phyloP scores from a whole-genome alignment of 1,140 invertebrate species.

The Drosophila malerkotliana region DNA sequence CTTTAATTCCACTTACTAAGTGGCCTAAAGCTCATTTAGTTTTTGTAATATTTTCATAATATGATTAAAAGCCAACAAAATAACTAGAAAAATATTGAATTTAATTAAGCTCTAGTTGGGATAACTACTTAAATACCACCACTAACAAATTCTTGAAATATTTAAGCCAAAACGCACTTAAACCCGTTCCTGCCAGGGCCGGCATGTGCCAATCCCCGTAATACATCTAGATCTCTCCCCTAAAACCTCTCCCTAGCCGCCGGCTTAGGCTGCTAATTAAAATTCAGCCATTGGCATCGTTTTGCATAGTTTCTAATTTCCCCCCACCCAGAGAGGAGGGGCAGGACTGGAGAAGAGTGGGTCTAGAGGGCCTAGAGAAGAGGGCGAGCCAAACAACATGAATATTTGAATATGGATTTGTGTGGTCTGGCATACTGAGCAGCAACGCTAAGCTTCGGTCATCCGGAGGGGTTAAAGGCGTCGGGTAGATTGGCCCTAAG shows the following conservation, averaged over 20 bases:
- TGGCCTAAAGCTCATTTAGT: no score
- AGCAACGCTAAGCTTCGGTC: constrained; percentile 39
- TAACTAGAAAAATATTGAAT: not conserved
- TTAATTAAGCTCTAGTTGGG: not conserved
- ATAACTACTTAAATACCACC: no score
- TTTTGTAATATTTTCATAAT: no score
- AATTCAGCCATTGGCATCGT: constrained; percentile 74
- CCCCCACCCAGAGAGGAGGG: constrained; percentile 33
- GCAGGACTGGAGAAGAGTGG: not conserved
- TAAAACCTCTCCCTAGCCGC: constrained; percentile 14
- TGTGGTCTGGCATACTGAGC: constrained; percentile 53
- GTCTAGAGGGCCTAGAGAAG: not conserved
- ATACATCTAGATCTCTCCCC: constrained; percentile 16
- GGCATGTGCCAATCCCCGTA: constrained; percentile 53
- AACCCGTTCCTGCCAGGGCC: constrained; percentile 34
- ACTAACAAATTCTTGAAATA: not conserved
- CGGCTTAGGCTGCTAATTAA: constrained; percentile 71
- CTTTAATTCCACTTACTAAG: no score
- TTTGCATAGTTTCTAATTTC: constrained; percentile 78
- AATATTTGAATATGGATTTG: constrained; percentile 63
- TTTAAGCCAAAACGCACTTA: not conserved
- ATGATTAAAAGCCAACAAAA: no score
- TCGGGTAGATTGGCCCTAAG: constrained; percentile 31
- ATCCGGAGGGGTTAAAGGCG: constrained; percentile 30
- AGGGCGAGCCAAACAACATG: constrained; percentile 53